Conservation (phyloP, 2,113 vertebrate species). For the Anarrhichthys ocellatus region DNA sequence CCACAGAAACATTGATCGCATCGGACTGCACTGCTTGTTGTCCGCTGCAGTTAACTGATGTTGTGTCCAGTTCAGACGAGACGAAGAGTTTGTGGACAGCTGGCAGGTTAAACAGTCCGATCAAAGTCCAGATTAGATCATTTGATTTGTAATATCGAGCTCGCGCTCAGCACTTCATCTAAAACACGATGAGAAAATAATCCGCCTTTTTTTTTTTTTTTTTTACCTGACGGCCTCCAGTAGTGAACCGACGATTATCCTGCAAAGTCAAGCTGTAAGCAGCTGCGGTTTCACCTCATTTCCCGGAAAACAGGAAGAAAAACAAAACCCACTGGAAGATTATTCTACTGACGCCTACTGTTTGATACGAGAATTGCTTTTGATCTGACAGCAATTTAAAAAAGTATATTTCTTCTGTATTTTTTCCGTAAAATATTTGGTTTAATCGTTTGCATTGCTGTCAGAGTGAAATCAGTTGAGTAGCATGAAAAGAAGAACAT, state of each 20-base stretch:
- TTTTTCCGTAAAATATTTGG: neutral
- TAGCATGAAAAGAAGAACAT: neutral
- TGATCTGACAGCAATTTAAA: neutral
- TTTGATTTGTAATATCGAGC: constrained; percentile 21
- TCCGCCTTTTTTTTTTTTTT: neutral
- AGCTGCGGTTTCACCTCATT: constrained; percentile 38
- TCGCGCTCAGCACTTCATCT: neutral
- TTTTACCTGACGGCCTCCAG: constrained; percentile 38
- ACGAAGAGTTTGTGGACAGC: neutral
- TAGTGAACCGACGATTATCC: neutral
- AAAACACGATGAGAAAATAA: neutral
- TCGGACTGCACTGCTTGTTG: neutral
- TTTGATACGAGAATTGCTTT: constrained; percentile 27
- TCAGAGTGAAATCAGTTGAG: neutral
- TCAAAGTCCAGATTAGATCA: constrained; percentile 57
- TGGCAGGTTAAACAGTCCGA: constrained; percentile 19
- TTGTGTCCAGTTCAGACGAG: neutral
- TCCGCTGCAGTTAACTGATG: neutral
- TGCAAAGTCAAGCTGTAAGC: neutral
- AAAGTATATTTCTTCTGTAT: no score
- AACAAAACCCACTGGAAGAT: neutral
- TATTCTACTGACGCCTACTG: constrained; percentile 67
- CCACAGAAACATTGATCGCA: neutral
- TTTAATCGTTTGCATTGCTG: neutral
- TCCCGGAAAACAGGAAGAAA: constrained; percentile 38